phyloP scores from a whole-genome alignment of 2,797 vertebrate genomes.

The Mormyrops boulengeri region DNA sequence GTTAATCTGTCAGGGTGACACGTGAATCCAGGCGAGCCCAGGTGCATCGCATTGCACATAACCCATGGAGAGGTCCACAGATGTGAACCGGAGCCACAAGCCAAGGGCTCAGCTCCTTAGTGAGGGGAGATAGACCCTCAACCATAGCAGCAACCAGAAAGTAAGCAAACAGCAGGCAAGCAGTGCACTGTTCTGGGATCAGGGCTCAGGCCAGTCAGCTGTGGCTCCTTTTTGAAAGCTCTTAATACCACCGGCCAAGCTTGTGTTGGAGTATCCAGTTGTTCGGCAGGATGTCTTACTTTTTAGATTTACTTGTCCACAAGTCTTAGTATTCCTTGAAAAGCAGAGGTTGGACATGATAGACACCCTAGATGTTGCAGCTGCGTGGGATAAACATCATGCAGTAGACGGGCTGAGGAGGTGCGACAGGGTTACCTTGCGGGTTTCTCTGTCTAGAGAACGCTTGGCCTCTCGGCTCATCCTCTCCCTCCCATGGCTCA shows the following conservation, averaged over 20 bases:
- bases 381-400: neutral
- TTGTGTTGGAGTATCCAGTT: neutral
- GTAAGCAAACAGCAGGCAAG: neutral
- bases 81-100: constrained; percentile 15
- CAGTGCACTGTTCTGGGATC: neutral
- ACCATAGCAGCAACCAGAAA: neutral
- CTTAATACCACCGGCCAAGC: neutral
- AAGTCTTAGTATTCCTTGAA: neutral
- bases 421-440: constrained; percentile 65
- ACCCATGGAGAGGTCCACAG: constrained; percentile 16
- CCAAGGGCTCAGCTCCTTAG: constrained; percentile 10
- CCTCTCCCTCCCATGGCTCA: constrained; percentile 63
- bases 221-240: neutral
- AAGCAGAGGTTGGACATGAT: neutral
- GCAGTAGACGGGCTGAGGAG: neutral
- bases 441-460: constrained; percentile 67
- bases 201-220: neutral
- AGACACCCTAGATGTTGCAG: neutral
- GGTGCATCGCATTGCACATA: neutral
- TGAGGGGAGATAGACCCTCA: neutral
- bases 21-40: neutral
- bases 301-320: neutral
- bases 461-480: constrained; percentile 79
- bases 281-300: neutral
- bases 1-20: neutral